A percentile compares a stretch with the other conserved stretches of the same genome.
phyloP scores from a whole-genome alignment of 53 echinoderm and acorn worm species.

The Paracentrotus lividus region DNA sequence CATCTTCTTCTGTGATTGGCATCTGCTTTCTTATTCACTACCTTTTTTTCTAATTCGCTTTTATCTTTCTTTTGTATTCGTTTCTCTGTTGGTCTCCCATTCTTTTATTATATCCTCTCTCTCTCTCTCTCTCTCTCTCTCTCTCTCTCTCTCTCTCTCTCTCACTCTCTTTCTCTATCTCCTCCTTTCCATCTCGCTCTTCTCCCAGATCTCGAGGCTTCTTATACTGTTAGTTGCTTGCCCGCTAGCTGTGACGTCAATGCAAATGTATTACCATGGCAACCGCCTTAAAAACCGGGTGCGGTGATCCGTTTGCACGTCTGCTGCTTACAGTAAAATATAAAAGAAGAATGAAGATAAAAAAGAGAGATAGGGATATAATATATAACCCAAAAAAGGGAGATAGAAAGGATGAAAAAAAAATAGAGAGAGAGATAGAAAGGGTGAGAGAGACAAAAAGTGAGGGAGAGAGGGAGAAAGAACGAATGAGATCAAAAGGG shows the following conservation, averaged over 20 bases:
- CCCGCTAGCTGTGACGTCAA: slow-evolving; percentile 74
- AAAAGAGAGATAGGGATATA: no score
- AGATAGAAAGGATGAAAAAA: background rate
- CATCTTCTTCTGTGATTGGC: background rate
- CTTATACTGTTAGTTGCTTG: slow-evolving; percentile 60
- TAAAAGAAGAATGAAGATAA: background rate
- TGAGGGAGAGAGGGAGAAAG: background rate
- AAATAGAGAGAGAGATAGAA: background rate
- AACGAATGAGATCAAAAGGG: background rate
- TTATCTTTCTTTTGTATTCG: background rate
- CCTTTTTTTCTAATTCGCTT: background rate
- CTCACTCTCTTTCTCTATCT: background rate
- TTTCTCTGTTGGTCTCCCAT: background rate
- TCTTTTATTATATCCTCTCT: background rate
- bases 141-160: background rate
- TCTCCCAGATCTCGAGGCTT: slow-evolving; percentile 53
- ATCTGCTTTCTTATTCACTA: background rate
- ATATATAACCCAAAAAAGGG: no score
- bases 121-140: background rate
- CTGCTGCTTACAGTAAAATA: slow-evolving; percentile 45
- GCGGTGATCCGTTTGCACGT: slow-evolving; percentile 72
- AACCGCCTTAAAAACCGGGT: slow-evolving; percentile 74
- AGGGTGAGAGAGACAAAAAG: slow-evolving; percentile 12
- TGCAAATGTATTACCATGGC: slow-evolving; percentile 72
- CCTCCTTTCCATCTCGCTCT: slow-evolving; percentile 11